Evolutionary conservation across 2,113 vertebrate genomes (phyloP).

Genomic region (Mesoclemmys tuberculata): DNA sequence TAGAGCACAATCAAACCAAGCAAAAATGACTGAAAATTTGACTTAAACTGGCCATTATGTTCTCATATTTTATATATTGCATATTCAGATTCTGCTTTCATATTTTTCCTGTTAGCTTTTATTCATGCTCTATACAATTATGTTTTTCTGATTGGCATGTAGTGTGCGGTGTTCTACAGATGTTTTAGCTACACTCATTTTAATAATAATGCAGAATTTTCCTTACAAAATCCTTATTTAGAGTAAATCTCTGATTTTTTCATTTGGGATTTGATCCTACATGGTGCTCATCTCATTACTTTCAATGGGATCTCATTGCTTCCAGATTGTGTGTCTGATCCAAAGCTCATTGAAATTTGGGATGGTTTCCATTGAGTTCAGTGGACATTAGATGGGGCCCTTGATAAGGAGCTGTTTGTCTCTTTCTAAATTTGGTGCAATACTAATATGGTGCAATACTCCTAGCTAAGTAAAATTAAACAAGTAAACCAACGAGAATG

Average conservation of each 20-base stretch:
- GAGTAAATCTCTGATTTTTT: background rate
- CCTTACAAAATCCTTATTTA: background rate
- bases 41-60: background rate
- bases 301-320: background rate
- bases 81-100: background rate
- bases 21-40: conserved; percentile 26
- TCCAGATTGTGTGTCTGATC: background rate
- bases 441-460: background rate
- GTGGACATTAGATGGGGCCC: rapidly evolving
- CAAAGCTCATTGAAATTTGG: background rate
- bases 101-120: background rate
- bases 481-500: background rate
- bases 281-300: background rate
- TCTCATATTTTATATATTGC: background rate
- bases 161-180: background rate
- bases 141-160: background rate
- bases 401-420: background rate
- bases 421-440: background rate
- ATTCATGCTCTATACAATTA: background rate
- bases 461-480: background rate
- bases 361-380: background rate
- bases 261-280: background rate
- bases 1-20: background rate
- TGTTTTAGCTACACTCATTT: background rate
- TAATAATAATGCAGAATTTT: rapidly evolving